These are phyloP conservation scores for Hydropsyche tenuis DNA, from an alignment of 1,140 invertebrate species.

Conservation along the genomic window DNA sequence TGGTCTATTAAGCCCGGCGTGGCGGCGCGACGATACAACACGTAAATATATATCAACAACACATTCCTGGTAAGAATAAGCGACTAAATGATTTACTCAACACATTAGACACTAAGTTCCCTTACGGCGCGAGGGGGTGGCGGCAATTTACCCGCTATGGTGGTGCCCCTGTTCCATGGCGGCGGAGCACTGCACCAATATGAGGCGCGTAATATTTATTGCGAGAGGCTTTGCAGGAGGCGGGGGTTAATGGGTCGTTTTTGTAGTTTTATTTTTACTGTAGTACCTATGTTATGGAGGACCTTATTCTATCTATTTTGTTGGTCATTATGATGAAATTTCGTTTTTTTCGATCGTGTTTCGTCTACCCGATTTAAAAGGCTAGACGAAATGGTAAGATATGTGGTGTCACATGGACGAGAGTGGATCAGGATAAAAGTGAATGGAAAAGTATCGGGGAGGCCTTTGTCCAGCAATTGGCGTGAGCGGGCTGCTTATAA, in stretches of 20 bases:
- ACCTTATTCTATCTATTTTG: too few species aligned
- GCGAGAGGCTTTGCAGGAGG: background rate
- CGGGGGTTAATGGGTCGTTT: background rate
- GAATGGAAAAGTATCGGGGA: too few species aligned
- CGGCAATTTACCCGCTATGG: slow-evolving; percentile 46
- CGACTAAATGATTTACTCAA: slow-evolving; percentile 51
- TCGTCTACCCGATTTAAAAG: too few species aligned
- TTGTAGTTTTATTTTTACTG: too few species aligned
- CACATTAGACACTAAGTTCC: slow-evolving; percentile 47
- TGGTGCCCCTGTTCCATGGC: slow-evolving; percentile 38
- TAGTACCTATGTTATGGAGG: too few species aligned
- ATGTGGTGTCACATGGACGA: too few species aligned
- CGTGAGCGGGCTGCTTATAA: too few species aligned
- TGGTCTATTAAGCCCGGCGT: slow-evolving; percentile 40
- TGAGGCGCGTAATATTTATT: background rate
- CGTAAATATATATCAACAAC: slow-evolving; percentile 44
- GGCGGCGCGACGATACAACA: slow-evolving; percentile 30
- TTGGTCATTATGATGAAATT: too few species aligned
- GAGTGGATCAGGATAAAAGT: too few species aligned
- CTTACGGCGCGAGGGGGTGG: slow-evolving; percentile 31
- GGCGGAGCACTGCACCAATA: slow-evolving; percentile 17
- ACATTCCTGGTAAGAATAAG: slow-evolving; percentile 49
- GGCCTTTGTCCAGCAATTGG: too few species aligned
- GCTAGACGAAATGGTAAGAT: too few species aligned
- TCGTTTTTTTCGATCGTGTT: too few species aligned